Conservation (phyloP, 1,140 invertebrate species). For the Mercenaria mercenaria region DNA sequence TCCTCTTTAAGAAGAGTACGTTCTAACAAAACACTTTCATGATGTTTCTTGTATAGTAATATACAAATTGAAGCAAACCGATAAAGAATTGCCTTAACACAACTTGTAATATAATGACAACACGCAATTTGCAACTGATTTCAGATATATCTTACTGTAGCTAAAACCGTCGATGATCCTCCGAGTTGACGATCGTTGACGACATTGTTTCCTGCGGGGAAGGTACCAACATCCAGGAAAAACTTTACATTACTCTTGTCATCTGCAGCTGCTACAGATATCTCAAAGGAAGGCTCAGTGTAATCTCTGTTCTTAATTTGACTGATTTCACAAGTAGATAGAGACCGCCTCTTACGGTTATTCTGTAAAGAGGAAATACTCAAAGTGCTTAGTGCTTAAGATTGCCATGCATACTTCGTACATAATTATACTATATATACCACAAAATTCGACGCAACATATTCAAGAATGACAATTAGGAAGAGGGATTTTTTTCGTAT, state of each 20-base stretch:
- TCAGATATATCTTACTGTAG: slow-evolving; percentile 19
- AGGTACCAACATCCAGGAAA: slow-evolving; percentile 52
- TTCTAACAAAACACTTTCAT: too few species aligned
- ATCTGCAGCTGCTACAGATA: slow-evolving; percentile 46
- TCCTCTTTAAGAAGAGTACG: too few species aligned
- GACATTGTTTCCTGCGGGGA: slow-evolving; percentile 38
- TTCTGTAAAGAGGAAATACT: not conserved
- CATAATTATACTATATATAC: too few species aligned
- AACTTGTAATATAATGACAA: too few species aligned
- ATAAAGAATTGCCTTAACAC: too few species aligned
- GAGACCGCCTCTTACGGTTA: not conserved
- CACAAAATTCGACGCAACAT: too few species aligned
- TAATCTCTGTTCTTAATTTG: slow-evolving; percentile 47
- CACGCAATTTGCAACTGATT: not conserved
- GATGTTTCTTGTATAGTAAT: too few species aligned
- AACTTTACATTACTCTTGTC: slow-evolving; percentile 44
- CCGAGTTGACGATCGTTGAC: slow-evolving; percentile 17
- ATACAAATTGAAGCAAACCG: too few species aligned
- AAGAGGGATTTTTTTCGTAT: too few species aligned
- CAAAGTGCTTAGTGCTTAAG: too few species aligned
- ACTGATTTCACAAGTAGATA: slow-evolving; percentile 26
- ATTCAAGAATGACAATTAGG: too few species aligned
- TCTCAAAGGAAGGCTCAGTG: slow-evolving; percentile 58
- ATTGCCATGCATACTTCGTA: too few species aligned
- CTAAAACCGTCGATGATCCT: slow-evolving; percentile 31